Base-by-base conservation (phyloP, 2,797 vertebrate species). In the Clarias pachynema region DNA sequence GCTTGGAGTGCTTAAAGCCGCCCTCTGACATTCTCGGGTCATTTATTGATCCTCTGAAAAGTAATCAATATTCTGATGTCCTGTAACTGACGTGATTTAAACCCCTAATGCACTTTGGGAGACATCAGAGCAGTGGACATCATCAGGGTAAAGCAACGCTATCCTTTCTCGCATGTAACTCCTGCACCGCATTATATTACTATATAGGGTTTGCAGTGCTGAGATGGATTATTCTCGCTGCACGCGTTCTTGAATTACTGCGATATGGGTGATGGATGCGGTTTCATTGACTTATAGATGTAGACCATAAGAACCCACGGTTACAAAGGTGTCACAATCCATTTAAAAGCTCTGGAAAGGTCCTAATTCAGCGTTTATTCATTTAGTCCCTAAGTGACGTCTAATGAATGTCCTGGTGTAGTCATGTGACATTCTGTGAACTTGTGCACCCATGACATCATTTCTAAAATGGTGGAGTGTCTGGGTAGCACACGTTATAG, bases 1-100 rank as follows among this genome's bases (percentile, higher is more conserved):
- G 86, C 40, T 85, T 20, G 16, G 56, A 62, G 26, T 68, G 69
- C 29, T 65, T 57, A 81, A 88, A 87, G 57, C 73, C 62, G 60
- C 74, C 20, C 66, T 84, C 74, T 49, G n/a, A 69, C 22, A 73
- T 31, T 26, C 72, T 70, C 31, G 15, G 56, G 82, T 68, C 66
- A 73, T 26, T 18, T 72, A 73, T 65, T 18, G 44, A 44, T 79
- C 60, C 26, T 63, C 59, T 80, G 40, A 80, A 49, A 53, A 29
- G 9, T 40, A 53, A 53, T 53, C 79, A 53, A 53, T 66, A 31
- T 29, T 66, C 40, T 14, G 16, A 31, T 14, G 40, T 53, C 40
- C 79, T 53, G 62, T 66, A 80, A 66, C 16, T 14, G 31, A 53
- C 31, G 44, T 6, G 62, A 66, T 49, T 66, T 22, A 66, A 53